Percentiles rank a stretch among this genome's conserved stretches.
Evolutionary conservation across 2,888 invertebrate genomes (phyloP).

Genomic region (Calliscelio sp.): DNA sequence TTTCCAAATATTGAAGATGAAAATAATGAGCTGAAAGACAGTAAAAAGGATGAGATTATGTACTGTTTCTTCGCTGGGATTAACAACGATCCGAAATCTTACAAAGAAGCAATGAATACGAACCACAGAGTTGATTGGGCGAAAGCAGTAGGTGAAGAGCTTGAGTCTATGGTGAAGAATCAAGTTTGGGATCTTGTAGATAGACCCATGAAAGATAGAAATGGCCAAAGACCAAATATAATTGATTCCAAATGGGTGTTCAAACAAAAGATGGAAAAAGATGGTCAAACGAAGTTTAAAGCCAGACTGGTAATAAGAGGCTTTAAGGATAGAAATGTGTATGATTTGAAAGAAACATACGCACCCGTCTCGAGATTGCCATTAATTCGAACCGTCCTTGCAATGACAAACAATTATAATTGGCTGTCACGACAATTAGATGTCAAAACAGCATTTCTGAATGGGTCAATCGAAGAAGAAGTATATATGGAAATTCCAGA

Average conservation of each 20-base stretch:
- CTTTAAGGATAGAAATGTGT: slow-evolving; percentile 55
- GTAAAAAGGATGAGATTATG: slow-evolving; percentile 12
- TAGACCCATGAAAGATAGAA: slow-evolving; percentile 15
- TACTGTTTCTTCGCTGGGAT: slow-evolving; percentile 37
- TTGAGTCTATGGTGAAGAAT: neutral
- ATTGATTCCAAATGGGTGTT: slow-evolving; percentile 68
- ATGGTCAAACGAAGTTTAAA: slow-evolving; percentile 32
- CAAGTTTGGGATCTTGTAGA: slow-evolving; percentile 4
- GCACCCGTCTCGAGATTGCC: slow-evolving; percentile 51
- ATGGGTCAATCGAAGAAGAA: slow-evolving; percentile 30
- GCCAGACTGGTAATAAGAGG: slow-evolving; percentile 64
- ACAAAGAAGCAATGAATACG: slow-evolving; percentile 55
- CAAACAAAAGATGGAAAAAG: slow-evolving; percentile 49
- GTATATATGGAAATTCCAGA: slow-evolving; percentile 49
- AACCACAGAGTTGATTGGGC: slow-evolving; percentile 62
- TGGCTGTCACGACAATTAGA: slow-evolving; percentile 32
- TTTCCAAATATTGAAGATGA: slow-evolving; percentile 2
- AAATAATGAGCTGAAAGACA: neutral
- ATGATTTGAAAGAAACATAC: slow-evolving; percentile 58
- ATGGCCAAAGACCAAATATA: slow-evolving; percentile 29
- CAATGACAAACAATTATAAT: slow-evolving; percentile 47
- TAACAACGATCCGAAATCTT: slow-evolving; percentile 44
- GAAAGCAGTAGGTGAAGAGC: neutral
- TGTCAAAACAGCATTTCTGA: slow-evolving; percentile 40
- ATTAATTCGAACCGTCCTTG: slow-evolving; percentile 28